These are phyloP conservation scores for Caenorhabditis angaria DNA, from an alignment of 2,888 invertebrate species.

Conservation along the genomic window DNA sequence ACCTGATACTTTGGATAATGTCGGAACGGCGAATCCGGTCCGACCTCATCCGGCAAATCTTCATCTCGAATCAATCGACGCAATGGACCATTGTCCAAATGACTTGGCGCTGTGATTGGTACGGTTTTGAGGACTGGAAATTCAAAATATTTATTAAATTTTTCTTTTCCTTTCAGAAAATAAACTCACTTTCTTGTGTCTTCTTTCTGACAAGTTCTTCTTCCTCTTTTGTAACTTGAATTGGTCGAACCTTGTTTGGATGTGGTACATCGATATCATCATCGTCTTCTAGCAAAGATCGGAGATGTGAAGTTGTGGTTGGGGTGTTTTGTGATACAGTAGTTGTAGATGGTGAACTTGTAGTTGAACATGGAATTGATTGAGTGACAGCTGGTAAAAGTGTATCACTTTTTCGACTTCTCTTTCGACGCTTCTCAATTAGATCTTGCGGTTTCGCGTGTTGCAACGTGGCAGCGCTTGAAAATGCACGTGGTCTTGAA, in stretches of 20 bases:
- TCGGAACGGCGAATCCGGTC: slow-evolving; percentile 57
- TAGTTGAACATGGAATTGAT: background rate
- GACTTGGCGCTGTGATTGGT: slow-evolving; percentile 4
- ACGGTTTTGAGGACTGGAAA: slow-evolving; percentile 21
- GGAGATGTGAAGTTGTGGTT: slow-evolving; percentile 35
- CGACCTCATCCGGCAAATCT: slow-evolving; percentile 55
- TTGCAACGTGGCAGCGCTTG: slow-evolving; percentile 52
- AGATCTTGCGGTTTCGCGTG: slow-evolving; percentile 21
- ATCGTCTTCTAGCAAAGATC: slow-evolving; percentile 44
- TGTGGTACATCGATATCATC: slow-evolving; percentile 27
- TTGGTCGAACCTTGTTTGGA: slow-evolving; percentile 34
- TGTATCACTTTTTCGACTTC: slow-evolving; percentile 14
- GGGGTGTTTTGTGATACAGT: slow-evolving; percentile 21
- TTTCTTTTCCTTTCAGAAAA: slow-evolving; percentile 5
- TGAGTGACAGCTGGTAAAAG: background rate
- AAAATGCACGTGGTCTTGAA: slow-evolving; percentile 50
- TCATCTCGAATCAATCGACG: slow-evolving; percentile 51
- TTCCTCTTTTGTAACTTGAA: slow-evolving; percentile 35
- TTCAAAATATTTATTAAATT: background rate
- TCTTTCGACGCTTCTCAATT: slow-evolving; percentile 44
- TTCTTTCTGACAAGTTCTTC: slow-evolving; percentile 35
- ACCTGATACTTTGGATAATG: slow-evolving; percentile 63
- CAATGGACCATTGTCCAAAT: slow-evolving; percentile 20
- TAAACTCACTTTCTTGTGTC: slow-evolving; percentile 23
- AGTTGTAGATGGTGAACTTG: slow-evolving; percentile 18